Conservation (phyloP, 2,113 vertebrate species). For the Cryptomyrus ogoouensis region DNA sequence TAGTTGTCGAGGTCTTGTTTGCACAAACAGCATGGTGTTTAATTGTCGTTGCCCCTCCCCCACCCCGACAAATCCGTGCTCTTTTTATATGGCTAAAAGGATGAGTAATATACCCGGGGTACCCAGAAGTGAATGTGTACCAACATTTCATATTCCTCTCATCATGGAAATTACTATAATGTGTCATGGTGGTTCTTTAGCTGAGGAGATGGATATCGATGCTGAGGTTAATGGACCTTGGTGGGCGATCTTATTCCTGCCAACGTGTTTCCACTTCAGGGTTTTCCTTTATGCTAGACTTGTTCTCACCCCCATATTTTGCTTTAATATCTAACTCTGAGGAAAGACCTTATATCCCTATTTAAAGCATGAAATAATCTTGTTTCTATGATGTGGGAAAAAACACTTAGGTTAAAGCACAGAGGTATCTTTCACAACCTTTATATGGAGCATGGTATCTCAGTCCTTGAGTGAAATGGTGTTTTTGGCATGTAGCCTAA, state of each 20-base stretch:
- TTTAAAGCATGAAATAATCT: background rate
- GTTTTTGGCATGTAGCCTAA: background rate
- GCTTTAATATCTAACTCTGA: background rate
- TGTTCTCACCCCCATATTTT: background rate
- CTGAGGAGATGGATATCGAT: background rate
- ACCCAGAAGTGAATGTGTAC: background rate
- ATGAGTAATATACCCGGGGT: background rate
- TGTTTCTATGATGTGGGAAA: background rate
- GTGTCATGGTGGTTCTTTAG: background rate
- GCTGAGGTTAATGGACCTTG: background rate
- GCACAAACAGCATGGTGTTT: background rate
- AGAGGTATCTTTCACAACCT: background rate
- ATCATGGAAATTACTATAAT: background rate
- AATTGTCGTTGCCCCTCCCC: background rate
- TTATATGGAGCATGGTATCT: background rate
- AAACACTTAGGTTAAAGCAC: background rate
- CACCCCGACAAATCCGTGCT: background rate
- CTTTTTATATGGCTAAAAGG: background rate
- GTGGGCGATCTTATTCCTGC: background rate
- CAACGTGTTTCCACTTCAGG: background rate
- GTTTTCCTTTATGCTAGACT: background rate
- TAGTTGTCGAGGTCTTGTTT: background rate
- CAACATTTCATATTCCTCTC: background rate
- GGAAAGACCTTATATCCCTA: background rate
- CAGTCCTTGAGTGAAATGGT: background rate